phyloP scores from a whole-genome alignment of 1,140 invertebrate species.

The Hypsibius dujardini region DNA sequence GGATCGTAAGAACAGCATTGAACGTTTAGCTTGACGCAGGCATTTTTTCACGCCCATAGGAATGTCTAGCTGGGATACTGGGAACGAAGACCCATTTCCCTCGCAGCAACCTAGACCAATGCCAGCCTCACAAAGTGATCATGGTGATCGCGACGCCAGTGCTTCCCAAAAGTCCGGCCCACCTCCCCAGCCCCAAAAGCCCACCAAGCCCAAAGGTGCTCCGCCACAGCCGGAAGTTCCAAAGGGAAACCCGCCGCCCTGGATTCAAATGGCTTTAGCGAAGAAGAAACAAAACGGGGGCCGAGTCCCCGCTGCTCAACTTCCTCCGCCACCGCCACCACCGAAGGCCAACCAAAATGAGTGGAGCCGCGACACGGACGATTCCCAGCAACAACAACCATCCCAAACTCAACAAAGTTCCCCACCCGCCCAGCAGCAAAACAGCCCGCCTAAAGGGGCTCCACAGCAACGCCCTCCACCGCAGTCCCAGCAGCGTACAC shows the following conservation, averaged over 20 bases:
- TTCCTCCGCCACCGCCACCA: no score
- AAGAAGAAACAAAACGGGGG: background rate
- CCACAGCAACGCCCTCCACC: no score
- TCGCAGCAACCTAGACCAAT: no score
- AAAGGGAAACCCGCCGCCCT: conserved; percentile 1
- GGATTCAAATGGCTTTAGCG: background rate
- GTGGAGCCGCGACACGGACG: background rate
- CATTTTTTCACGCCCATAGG: no score
- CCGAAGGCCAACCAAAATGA: background rate
- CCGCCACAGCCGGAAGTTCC: background rate
- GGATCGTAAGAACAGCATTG: no score
- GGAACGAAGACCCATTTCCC: no score
- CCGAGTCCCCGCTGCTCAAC: no score
- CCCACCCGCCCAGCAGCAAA: background rate
- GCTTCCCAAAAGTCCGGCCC: background rate
- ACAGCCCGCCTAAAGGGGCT: background rate
- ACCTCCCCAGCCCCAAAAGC: background rate
- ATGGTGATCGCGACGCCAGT: no score
- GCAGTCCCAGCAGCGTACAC: no score
- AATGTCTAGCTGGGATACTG: no score
- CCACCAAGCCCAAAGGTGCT: background rate
- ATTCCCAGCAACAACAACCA: background rate
- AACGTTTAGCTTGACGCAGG: no score
- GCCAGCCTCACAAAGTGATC: no score
- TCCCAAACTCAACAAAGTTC: background rate